phyloP scores from a whole-genome alignment of 2,888 invertebrate species.

The Trichopoda pennipes region DNA sequence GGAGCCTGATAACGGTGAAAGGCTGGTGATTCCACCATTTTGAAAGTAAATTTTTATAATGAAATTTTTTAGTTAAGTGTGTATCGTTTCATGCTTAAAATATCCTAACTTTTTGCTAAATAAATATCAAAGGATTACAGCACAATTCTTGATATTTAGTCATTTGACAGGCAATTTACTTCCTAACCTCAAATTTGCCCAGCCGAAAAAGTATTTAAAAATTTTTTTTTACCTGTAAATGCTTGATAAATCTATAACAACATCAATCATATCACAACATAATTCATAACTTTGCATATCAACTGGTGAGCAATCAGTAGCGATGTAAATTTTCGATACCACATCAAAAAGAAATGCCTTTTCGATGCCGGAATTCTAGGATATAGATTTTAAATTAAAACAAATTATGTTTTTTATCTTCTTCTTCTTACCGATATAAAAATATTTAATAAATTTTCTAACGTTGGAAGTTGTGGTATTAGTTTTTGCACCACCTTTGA shows the following conservation, averaged over 20 bases:
- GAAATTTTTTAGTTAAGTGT: no score
- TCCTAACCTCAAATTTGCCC: no score
- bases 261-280: constrained; percentile 99
- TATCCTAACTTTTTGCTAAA: no score
- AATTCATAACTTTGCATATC: constrained; percentile 99
- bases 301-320: constrained; percentile 99
- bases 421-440: constrained; percentile 92
- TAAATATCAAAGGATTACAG: no score
- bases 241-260: constrained; percentile 98
- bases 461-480: constrained; percentile 96
- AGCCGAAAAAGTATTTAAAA: no score
- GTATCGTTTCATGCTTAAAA: no score
- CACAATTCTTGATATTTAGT: no score
- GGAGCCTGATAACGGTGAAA: no score
- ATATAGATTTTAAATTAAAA: neutral
- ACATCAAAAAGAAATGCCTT: constrained; percentile 99
- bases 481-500: constrained; percentile 99
- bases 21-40: no score
- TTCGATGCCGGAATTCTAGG: constrained; percentile 98
- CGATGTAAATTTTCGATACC: constrained; percentile 99
- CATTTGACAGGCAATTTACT: no score
- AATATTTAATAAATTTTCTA: constrained; percentile 98
- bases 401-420: constrained; percentile 5
- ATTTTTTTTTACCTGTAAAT: constrained; percentile 91
- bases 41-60: no score